phyloP scores from a whole-genome alignment of 2,888 invertebrate species.

The Sarcophaga subvicina region DNA sequence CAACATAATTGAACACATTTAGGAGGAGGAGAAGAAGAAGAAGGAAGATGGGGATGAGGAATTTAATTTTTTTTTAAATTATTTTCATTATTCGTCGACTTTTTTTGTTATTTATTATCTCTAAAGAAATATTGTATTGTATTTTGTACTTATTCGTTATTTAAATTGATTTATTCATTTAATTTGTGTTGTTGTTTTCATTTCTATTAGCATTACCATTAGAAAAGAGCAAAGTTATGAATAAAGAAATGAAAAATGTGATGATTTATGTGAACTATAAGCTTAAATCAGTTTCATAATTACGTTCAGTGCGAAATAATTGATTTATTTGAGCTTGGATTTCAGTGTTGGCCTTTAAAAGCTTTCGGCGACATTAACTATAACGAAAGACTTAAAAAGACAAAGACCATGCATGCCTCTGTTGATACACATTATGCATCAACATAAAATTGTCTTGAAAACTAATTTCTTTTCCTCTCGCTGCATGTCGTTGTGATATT shows the following conservation, averaged over 20 bases:
- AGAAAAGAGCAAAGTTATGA: too few species aligned
- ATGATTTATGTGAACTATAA: too few species aligned
- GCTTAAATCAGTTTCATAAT: not conserved
- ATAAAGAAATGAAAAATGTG: too few species aligned
- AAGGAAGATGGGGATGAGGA: too few species aligned
- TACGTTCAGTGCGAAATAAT: constrained; percentile 26
- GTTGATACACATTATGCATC: constrained; percentile 15
- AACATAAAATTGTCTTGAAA: constrained; percentile 37
- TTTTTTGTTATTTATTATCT: not conserved
- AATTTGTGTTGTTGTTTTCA: too few species aligned
- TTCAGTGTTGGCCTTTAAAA: not conserved
- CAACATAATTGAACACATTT: not conserved
- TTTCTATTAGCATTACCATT: too few species aligned
- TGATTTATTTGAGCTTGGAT: constrained; percentile 5
- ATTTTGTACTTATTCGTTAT: not conserved
- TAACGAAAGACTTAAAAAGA: constrained; percentile 26
- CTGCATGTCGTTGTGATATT: not conserved
- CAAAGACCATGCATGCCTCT: not conserved
- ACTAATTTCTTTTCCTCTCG: constrained; percentile 31
- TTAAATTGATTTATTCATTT: constrained; percentile 21
- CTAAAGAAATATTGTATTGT: not conserved
- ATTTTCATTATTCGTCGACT: not conserved
- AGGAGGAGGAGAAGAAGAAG: too few species aligned
- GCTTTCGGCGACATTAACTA: not conserved
- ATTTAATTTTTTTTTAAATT: not conserved